Percentiles rank a stretch among this genome's conserved stretches.
phyloP scores from a whole-genome alignment of 1,140 invertebrate genomes.

The Ooceraea biroi region DNA sequence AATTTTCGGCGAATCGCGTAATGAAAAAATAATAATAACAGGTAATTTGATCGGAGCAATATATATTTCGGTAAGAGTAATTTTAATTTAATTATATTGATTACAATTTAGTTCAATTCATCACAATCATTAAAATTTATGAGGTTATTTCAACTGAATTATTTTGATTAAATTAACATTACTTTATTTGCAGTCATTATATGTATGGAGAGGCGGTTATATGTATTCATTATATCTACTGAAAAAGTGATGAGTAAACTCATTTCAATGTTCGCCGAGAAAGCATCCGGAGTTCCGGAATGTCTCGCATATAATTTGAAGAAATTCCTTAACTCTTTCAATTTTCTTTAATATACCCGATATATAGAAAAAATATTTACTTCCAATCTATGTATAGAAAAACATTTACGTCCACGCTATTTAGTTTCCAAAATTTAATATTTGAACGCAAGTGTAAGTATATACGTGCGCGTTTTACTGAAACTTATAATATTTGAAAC shows the following conservation, averaged over 20 bases:
- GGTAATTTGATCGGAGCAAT: conserved; percentile 59
- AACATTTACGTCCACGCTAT: no score
- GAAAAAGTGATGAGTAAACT: conserved; percentile 7
- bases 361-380: no score
- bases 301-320: background rate
- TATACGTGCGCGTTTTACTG: no score
- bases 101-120: conserved; percentile 61
- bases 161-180: conserved; percentile 60
- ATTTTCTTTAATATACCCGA: no score
- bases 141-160: conserved; percentile 58
- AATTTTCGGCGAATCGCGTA: conserved; percentile 60
- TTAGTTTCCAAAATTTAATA: no score
- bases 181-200: conserved; percentile 53
- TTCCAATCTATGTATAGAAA: no score
- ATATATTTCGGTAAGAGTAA: conserved; percentile 46
- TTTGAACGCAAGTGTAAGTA: no score
- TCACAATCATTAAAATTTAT: conserved; percentile 64
- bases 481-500: no score
- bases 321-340: background rate
- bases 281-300: background rate
- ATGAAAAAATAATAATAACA: conserved; percentile 65
- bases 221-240: background rate
- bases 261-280: background rate
- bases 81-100: conserved; percentile 65
- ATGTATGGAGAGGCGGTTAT: background rate